Percentiles rank a stretch among this genome's conserved stretches.
These are phyloP conservation scores for Unio pictorum DNA, from an alignment of 2,888 invertebrate genomes.

Conservation along the genomic window DNA sequence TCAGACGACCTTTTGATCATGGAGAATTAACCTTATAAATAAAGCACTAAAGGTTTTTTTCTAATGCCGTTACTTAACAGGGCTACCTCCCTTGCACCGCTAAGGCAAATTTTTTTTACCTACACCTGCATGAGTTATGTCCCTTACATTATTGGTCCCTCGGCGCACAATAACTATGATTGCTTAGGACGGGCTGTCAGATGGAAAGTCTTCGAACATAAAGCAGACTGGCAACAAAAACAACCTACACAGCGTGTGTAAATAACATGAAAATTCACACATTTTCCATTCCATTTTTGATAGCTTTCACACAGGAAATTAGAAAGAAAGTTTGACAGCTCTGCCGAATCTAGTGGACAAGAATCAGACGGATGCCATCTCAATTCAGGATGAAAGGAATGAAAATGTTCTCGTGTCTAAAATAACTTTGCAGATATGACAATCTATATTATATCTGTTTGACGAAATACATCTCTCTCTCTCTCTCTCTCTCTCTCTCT, in stretches of 20 bases:
- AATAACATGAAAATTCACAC: neutral
- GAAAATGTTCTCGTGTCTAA: neutral
- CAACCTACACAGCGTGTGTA: conserved; percentile 1
- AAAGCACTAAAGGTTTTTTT: too few species aligned
- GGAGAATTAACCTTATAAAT: too few species aligned
- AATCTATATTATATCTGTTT: too few species aligned
- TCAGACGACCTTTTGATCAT: too few species aligned
- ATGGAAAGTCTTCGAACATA: neutral
- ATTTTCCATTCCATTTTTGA: neutral
- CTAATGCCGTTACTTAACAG: too few species aligned
- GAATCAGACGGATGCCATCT: neutral
- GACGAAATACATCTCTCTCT: too few species aligned
- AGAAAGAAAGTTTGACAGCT: neutral
- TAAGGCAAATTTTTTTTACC: too few species aligned
- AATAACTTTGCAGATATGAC: too few species aligned
- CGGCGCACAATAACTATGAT: too few species aligned
- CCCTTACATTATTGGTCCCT: too few species aligned
- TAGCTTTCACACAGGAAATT: neutral
- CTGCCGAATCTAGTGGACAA: neutral
- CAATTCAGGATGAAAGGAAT: neutral
- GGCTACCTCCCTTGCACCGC: too few species aligned
- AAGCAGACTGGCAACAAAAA: conserved; percentile 1
- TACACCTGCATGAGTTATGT: too few species aligned
- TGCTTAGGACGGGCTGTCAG: neutral
- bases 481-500: conserved; percentile 6